Evolutionary conservation across 2,888 invertebrate species (phyloP).

Genomic region (Drosophila nr. medialis): DNA sequence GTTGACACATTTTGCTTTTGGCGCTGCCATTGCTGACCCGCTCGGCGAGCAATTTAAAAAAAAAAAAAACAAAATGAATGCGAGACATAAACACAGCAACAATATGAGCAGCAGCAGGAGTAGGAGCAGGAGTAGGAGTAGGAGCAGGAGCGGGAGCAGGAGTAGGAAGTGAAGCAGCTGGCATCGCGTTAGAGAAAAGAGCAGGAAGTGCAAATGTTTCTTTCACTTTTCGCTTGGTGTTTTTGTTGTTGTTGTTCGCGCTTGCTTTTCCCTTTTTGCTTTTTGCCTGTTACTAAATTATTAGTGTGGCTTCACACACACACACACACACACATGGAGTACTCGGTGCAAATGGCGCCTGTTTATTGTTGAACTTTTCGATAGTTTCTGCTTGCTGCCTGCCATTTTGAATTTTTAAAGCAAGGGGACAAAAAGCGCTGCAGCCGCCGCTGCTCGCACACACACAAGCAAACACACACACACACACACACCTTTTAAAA

Average conservation of each 20-base stretch:
- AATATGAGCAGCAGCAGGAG: constrained; percentile 19
- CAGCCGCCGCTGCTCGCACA: not conserved
- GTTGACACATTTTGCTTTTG: constrained; percentile 67
- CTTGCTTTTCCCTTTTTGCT: constrained; percentile 61
- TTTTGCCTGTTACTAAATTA: constrained; percentile 78
- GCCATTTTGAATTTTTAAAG: constrained; percentile 76
- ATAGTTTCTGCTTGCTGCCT: constrained; percentile 64
- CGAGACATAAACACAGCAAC: constrained; percentile 50
- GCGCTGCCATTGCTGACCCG: constrained; percentile 60
- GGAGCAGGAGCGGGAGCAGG: not conserved
- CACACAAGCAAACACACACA: too few relatives aligned
- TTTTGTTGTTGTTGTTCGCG: constrained; percentile 40
- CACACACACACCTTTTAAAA: not conserved
- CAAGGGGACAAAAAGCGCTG: constrained; percentile 41
- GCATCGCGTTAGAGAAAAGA: constrained; percentile 49
- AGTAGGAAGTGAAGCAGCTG: constrained; percentile 5
- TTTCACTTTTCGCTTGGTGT: constrained; percentile 63
- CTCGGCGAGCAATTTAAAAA: constrained; percentile 64
- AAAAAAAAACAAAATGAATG: constrained; percentile 26
- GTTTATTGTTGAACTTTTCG: constrained; percentile 56
- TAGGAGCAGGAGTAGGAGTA: not conserved
- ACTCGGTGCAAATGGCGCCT: constrained; percentile 51
- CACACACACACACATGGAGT: constrained; percentile 9
- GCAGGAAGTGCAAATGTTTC: constrained; percentile 78
- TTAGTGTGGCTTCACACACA: constrained; percentile 63